Base-by-base conservation (phyloP, 2,797 vertebrate genomes). In the Kryptopterus vitreolus region DNA sequence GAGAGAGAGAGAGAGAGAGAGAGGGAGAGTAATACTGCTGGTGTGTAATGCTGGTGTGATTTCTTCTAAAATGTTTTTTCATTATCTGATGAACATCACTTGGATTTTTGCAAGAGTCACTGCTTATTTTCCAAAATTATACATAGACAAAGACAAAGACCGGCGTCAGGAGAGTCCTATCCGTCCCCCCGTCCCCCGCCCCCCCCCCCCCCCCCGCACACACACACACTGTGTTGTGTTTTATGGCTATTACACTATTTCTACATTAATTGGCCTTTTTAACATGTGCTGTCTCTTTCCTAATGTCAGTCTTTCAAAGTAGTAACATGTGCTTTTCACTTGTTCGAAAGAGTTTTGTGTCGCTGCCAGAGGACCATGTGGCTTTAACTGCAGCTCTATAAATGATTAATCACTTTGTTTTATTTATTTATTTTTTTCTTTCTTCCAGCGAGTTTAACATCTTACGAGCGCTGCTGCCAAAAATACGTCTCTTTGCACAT, bases 391-490 rank as follows among this genome's bases (percentile, higher is more conserved):
- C 58, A 76, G 12, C 43, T 31, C 35, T 76, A 18, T 75, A 48
- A 62, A 76, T 52, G 26, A 76, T 76, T 82, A 55, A 80, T 75
- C 83, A 72, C 77, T 74, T 79, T 52, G n/a, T n/a, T n/a, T n/a
- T n/a, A n/a, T n/a, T n/a, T n/a, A n/a, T n/a, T n/a, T n/a, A n/a
- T n/a, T n/a, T n/a, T n/a, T n/a, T n/a, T 33, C 20, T 52, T 71
- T 52, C 65, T 75, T 79, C 58, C 74, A 76, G 43, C 26, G 63
- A 61, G 43, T 62, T 76, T 50, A 62, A 38, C 38, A 62, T 63
- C 58, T 7, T 50, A 50, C 55, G 50, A 52, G 74, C 18, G 50
- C 43, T 3, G 2, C 24, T 11, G 43, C 29, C 43, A 61, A 61
- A 59, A 63, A 22, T 13, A 48, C 5, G 15, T 61, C 55, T 46